Conservation (phyloP, 2,113 vertebrate genomes). For the Oreotrochilus melanogaster region DNA sequence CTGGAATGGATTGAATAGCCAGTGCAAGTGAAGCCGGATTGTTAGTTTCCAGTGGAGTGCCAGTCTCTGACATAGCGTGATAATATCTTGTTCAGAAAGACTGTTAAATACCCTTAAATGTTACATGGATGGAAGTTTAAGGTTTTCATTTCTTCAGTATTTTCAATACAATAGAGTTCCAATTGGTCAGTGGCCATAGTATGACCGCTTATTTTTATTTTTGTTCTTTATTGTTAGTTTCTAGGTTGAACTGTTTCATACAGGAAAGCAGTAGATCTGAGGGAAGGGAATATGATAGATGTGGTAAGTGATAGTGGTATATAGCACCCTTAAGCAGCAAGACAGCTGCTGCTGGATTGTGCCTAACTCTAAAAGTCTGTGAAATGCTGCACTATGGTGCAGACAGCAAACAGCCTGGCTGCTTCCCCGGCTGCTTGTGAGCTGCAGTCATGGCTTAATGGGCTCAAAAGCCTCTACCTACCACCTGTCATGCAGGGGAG, state of each 20-base stretch:
- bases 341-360: neutral
- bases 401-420: neutral
- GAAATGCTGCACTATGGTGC: neutral
- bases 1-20: neutral
- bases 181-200: neutral
- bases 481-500: neutral
- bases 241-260: accelerated
- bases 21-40: neutral
- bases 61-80: neutral
- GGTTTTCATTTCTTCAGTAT: neutral
- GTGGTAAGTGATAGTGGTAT: neutral
- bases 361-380: neutral
- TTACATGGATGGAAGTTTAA: neutral
- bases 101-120: neutral
- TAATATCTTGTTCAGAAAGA: neutral
- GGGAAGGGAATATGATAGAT: accelerated
- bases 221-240: neutral
- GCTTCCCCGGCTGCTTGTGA: neutral
- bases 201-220: neutral
- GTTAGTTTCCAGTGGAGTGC: neutral
- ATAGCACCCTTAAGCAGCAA: neutral
- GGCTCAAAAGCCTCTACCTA: neutral
- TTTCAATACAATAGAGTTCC: neutral
- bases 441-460: neutral
- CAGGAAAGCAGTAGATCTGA: neutral